These are phyloP conservation scores for Athalia circularis DNA, from an alignment of 2,888 invertebrate genomes.

Conservation along the genomic window DNA sequence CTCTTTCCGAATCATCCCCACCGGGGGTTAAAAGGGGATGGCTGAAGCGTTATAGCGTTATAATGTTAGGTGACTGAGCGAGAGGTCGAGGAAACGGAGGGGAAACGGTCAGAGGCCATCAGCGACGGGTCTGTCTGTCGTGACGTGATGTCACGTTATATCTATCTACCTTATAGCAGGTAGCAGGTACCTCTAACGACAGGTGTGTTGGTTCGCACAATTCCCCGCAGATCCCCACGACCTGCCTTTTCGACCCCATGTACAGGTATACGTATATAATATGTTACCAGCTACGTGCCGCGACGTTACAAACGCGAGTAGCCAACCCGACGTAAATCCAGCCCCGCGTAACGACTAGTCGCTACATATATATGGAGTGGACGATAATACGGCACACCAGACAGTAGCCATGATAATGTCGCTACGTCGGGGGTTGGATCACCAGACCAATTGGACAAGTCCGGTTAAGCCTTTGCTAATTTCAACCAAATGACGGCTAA, in stretches of 20 bases:
- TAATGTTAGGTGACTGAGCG: slow-evolving; percentile 41
- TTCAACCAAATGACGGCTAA: neutral
- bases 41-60: slow-evolving; percentile 42
- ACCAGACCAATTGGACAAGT: slow-evolving; percentile 32
- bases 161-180: slow-evolving; percentile 52
- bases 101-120: slow-evolving; percentile 42
- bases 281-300: too few relatives aligned
- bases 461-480: slow-evolving; percentile 15
- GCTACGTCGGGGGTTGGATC: slow-evolving; percentile 14
- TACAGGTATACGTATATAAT: too few relatives aligned
- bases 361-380: slow-evolving; percentile 43
- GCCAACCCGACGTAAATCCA: slow-evolving; percentile 53
- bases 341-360: slow-evolving; percentile 55
- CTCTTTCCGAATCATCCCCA: slow-evolving; percentile 21
- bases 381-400: slow-evolving; percentile 45
- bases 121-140: slow-evolving; percentile 55
- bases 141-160: slow-evolving; percentile 66
- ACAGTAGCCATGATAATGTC: slow-evolving; percentile 36
- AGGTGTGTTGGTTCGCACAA: slow-evolving; percentile 60
- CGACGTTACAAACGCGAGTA: slow-evolving; percentile 26
- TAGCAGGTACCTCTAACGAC: slow-evolving; percentile 56
- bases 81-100: slow-evolving; percentile 24
- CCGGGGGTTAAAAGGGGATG: neutral
- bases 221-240: slow-evolving; percentile 37
- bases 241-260: slow-evolving; percentile 45